Percentiles rank a stretch among this genome's conserved stretches.
These are phyloP conservation scores for Anhinga rufa DNA, from an alignment of 2,113 vertebrate genomes.

Conservation along the genomic window DNA sequence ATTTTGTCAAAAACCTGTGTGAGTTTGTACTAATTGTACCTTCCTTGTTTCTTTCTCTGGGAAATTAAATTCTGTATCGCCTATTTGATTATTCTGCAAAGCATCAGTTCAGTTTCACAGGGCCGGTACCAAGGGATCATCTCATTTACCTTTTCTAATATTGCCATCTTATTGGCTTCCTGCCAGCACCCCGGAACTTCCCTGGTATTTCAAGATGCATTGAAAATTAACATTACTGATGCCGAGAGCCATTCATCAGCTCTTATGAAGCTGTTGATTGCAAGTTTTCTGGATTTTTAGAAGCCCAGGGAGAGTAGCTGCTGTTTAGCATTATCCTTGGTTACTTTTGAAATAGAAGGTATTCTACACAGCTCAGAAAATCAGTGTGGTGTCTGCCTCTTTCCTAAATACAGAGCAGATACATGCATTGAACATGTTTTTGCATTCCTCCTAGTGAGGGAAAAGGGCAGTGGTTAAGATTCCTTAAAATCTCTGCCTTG, in stretches of 20 bases:
- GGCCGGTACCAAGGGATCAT: background rate
- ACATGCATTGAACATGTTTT: background rate
- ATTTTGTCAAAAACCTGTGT: background rate
- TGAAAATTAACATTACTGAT: background rate
- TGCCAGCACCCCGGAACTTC: background rate
- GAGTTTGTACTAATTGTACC: background rate
- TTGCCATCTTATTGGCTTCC: background rate
- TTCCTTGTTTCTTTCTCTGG: background rate
- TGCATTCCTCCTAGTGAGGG: background rate
- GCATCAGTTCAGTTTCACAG: background rate
- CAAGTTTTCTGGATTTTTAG: background rate
- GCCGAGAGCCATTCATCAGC: background rate
- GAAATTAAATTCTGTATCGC: background rate
- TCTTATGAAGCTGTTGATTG: conserved; percentile 16
- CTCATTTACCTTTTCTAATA: background rate
- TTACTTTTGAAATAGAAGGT: background rate
- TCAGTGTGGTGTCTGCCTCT: background rate
- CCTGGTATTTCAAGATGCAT: background rate
- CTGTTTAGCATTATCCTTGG: background rate
- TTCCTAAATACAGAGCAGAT: background rate
- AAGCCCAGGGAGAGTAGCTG: background rate
- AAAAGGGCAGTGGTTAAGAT: background rate
- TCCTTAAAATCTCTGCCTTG: background rate
- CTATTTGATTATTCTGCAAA: background rate
- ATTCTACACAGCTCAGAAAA: background rate